Conservation (phyloP, 2,797 vertebrate genomes). For the Muscicapa striata region DNA sequence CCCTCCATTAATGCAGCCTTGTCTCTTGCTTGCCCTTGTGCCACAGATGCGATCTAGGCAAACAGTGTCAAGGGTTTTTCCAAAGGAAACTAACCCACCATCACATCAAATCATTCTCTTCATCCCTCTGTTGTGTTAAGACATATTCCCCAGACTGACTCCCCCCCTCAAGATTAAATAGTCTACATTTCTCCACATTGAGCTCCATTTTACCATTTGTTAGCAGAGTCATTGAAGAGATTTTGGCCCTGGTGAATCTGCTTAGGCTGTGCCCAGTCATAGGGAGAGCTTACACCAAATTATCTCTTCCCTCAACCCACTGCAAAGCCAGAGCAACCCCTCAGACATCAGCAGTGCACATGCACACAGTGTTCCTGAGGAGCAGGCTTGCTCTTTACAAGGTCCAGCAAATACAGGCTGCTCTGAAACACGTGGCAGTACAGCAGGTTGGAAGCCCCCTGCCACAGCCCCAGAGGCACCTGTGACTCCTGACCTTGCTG, state of each 20-base stretch:
- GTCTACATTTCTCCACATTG: not conserved
- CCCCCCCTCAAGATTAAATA: not conserved
- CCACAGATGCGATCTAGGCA: not conserved
- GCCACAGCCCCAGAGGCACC: not conserved
- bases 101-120: not conserved
- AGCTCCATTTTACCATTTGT: not conserved
- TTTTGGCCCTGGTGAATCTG: not conserved
- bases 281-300: not conserved
- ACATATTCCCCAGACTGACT: not conserved
- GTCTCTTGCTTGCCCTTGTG: slow-evolving; percentile 3
- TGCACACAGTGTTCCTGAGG: not conserved
- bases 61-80: not conserved
- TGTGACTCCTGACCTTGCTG: not conserved
- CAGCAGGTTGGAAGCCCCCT: not conserved
- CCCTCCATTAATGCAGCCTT: not conserved
- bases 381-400: not conserved
- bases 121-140: not conserved
- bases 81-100: not conserved
- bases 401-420: not conserved
- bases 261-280: not conserved
- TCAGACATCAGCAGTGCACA: not conserved
- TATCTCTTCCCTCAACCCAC: not conserved
- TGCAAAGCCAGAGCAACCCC: not conserved
- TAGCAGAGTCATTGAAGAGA: not conserved
- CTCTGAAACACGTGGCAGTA: not conserved